A percentile compares a stretch with the other conserved stretches of the same genome.
Evolutionary conservation across 2,113 vertebrate genomes (phyloP).

Genomic region (Andinoacara biseriatus): DNA sequence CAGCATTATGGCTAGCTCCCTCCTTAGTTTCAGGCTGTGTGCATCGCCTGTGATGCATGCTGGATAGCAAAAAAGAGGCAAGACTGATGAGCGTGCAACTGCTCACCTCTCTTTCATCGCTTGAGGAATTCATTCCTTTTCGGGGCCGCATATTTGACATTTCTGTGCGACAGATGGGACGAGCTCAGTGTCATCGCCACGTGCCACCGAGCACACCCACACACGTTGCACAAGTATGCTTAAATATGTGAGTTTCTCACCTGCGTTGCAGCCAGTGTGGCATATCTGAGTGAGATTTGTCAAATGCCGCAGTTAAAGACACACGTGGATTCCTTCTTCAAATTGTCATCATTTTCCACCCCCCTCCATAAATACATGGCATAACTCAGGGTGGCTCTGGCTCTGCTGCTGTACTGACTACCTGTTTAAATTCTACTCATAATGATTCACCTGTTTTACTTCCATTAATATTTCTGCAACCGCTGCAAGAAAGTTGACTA

Average conservation of each 20-base stretch:
- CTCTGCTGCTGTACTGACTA: background rate
- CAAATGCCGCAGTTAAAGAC: constrained; percentile 4
- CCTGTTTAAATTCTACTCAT: background rate
- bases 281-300: background rate
- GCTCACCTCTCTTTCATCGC: background rate
- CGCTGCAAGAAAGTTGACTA: background rate
- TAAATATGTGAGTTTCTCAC: constrained; percentile 21
- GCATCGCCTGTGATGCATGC: background rate
- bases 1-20: background rate
- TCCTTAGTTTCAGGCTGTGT: background rate
- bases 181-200: background rate
- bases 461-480: background rate
- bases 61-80: background rate
- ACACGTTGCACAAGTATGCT: background rate
- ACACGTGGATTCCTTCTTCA: constrained; percentile 1
- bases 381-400: background rate
- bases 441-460: background rate
- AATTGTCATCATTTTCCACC: background rate
- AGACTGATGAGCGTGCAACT: background rate
- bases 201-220: background rate
- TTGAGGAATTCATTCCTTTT: background rate
- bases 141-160: constrained; percentile 42
- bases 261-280: background rate
- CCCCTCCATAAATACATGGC: background rate
- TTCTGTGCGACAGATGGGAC: constrained; percentile 1